These are phyloP conservation scores for Ranitomeya variabilis DNA, from an alignment of 2,113 vertebrate species.

Conservation along the genomic window DNA sequence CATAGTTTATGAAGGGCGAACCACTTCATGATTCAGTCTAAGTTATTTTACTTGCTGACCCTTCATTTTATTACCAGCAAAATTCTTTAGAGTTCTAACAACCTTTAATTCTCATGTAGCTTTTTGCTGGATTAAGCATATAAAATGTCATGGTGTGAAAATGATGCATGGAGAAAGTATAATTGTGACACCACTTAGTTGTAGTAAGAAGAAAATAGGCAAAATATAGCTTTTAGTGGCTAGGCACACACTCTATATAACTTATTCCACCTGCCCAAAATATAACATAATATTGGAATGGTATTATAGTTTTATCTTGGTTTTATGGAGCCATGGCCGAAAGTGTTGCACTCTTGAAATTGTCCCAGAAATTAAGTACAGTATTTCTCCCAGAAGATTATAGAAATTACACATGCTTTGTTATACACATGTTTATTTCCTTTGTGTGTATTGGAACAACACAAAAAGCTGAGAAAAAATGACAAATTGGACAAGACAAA, in stretches of 20 bases:
- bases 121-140: conserved; percentile 4
- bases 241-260: background rate
- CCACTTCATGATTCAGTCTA: background rate
- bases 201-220: background rate
- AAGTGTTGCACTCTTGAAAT: too few species aligned
- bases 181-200: background rate
- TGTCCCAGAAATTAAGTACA: too few species aligned
- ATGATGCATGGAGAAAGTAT: background rate
- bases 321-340: too few species aligned
- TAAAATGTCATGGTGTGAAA: conserved; percentile 11
- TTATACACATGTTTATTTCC: too few species aligned
- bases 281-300: too few species aligned
- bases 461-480: too few species aligned
- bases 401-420: too few species aligned
- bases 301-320: too few species aligned
- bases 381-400: too few species aligned
- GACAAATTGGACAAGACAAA: too few species aligned
- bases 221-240: background rate
- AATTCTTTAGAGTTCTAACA: conserved; percentile 1
- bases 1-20: conserved; percentile 2
- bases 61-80: conserved; percentile 13
- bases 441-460: too few species aligned
- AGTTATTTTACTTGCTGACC: conserved; percentile 4
- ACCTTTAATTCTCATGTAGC: background rate
- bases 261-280: too few species aligned